A percentile compares a stretch with the other conserved stretches of the same genome.
phyloP scores from a whole-genome alignment of 1,140 invertebrate species.

The Portunus trituberculatus region DNA sequence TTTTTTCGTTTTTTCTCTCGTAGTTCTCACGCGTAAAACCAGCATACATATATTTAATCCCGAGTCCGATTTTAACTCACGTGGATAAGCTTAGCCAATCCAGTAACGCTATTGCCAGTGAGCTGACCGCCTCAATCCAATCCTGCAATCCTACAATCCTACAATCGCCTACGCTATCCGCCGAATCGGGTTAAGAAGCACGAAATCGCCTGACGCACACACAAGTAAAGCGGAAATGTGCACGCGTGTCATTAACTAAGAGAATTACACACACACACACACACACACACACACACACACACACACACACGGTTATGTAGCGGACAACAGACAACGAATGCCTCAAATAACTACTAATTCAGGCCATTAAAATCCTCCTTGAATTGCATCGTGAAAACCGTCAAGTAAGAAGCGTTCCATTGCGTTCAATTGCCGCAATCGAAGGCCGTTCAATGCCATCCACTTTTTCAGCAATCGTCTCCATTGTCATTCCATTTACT shows the following conservation, averaged over 20 bases:
- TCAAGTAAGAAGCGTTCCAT: neutral
- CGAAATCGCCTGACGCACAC: neutral
- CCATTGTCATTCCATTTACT: neutral
- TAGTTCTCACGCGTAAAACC: neutral
- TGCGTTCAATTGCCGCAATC: neutral
- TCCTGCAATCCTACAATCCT: slow-evolving; percentile 37
- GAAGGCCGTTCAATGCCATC: no score
- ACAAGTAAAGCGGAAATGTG: neutral
- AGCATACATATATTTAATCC: slow-evolving; percentile 44
- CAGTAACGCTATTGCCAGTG: slow-evolving; percentile 1
- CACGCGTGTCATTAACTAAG: neutral
- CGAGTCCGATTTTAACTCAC: slow-evolving; percentile 28
- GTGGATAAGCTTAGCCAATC: slow-evolving; percentile 34
- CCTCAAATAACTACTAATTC: neutral
- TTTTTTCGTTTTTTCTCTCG: neutral
- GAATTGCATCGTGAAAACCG: neutral
- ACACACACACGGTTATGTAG: neutral
- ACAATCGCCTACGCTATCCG: neutral
- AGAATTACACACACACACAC: neutral
- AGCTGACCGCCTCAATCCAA: slow-evolving; percentile 57
- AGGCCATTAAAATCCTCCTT: neutral
- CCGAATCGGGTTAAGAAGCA: slow-evolving; percentile 41
- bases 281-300: slow-evolving; percentile 37
- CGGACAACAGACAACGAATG: neutral
- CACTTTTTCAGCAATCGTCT: neutral